Evolutionary conservation across 2,113 vertebrate species (phyloP).

Genomic region (Romanogobio albipinnatus): DNA sequence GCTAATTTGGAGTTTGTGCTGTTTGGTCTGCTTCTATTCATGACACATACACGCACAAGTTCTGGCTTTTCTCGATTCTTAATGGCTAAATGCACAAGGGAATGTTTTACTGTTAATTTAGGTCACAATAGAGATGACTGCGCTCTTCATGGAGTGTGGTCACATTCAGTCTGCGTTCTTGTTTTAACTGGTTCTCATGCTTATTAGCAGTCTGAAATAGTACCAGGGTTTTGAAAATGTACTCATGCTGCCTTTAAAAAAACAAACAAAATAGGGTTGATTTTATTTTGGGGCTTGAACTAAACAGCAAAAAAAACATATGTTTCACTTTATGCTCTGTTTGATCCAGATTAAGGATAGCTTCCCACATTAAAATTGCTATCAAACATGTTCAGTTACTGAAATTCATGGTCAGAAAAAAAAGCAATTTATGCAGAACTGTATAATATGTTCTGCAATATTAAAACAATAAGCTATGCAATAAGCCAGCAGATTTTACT

Average conservation of each 20-base stretch:
- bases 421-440: conserved; percentile 29
- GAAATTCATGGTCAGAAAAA: conserved; percentile 21
- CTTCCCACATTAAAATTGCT: conserved; percentile 17
- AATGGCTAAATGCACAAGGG: conserved; percentile 16
- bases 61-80: conserved; percentile 11
- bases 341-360: conserved; percentile 32
- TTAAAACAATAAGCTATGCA: background rate
- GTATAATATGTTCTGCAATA: conserved; percentile 37
- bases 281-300: conserved; percentile 14
- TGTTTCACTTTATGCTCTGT: conserved; percentile 11
- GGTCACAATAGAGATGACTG: conserved; percentile 24
- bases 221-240: conserved; percentile 36
- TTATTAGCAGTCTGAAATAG: conserved; percentile 9
- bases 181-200: conserved; percentile 2
- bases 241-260: background rate
- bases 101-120: conserved; percentile 43
- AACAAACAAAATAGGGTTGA: background rate
- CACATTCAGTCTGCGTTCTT: conserved; percentile 10
- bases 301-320: conserved; percentile 27
- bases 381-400: conserved; percentile 32
- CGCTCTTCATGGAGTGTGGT: background rate
- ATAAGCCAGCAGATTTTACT: background rate
- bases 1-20: conserved; percentile 66
- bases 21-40: conserved; percentile 21
- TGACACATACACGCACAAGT: background rate